A percentile compares a stretch with the other conserved stretches of the same genome.
Evolutionary conservation across 2,797 vertebrate species (phyloP).

Genomic region (Trachurus trachurus): DNA sequence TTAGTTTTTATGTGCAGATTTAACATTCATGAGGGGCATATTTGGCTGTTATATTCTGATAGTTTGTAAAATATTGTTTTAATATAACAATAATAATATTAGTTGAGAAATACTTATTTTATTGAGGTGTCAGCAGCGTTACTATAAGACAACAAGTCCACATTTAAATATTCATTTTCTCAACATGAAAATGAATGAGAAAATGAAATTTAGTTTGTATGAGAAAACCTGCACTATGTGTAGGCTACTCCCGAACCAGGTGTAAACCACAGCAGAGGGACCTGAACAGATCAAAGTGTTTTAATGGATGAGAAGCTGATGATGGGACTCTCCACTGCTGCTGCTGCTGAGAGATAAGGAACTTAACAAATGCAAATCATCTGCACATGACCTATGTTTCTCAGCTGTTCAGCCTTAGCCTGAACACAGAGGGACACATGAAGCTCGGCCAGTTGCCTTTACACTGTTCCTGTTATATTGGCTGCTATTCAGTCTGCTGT

Average conservation of each 20-base stretch:
- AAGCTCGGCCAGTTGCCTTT: constrained; percentile 17
- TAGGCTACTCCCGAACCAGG: neutral
- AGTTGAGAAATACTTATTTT: too few species aligned
- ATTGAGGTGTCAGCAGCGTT: too few species aligned
- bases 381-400: neutral
- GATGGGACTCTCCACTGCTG: neutral
- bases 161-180: too few species aligned
- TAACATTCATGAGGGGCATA: neutral
- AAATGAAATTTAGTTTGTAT: too few species aligned
- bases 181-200: too few species aligned
- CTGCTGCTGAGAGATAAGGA: constrained; percentile 10
- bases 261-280: neutral
- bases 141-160: too few species aligned
- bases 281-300: constrained; percentile 1
- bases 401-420: constrained; percentile 8
- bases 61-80: too few species aligned
- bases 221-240: neutral
- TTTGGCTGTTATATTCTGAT: too few species aligned
- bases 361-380: constrained; percentile 42
- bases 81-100: too few species aligned
- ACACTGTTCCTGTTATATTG: constrained; percentile 45
- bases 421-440: constrained; percentile 14
- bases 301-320: neutral
- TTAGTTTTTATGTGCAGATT: neutral
- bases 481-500: constrained; percentile 48